Percentiles rank a stretch among this genome's conserved stretches.
phyloP scores from a whole-genome alignment of 2,888 invertebrate species.

The Alloscopus bannaensis region DNA sequence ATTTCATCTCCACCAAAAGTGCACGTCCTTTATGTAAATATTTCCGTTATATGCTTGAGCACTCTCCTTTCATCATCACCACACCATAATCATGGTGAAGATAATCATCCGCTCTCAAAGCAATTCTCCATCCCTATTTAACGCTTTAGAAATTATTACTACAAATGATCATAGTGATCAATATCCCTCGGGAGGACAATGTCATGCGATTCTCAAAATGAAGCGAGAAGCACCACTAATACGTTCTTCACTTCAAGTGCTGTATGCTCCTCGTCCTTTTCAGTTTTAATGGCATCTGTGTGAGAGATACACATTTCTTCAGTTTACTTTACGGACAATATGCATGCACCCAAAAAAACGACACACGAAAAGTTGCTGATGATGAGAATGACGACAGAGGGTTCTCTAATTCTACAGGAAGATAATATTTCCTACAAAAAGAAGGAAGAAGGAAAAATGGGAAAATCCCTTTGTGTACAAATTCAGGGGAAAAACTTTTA shows the following conservation, averaged over 20 bases:
- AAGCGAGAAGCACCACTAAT: constrained; percentile 28
- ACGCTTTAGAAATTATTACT: constrained; percentile 46
- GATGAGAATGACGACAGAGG: background rate
- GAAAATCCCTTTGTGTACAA: constrained; percentile 19
- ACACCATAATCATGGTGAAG: constrained; percentile 19
- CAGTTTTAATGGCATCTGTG: constrained; percentile 2
- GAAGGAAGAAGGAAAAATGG: constrained; percentile 24
- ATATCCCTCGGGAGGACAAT: background rate
- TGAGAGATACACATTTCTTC: constrained; percentile 4
- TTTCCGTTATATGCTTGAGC: constrained; percentile 17
- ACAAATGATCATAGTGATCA: constrained; percentile 31
- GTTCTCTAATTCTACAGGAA: constrained; percentile 21
- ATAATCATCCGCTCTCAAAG: constrained; percentile 11
- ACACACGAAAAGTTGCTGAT: constrained; percentile 22
- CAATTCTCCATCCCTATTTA: constrained; percentile 45
- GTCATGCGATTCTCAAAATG: constrained; percentile 7
- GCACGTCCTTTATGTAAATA: constrained; percentile 23
- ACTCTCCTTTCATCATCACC: constrained; percentile 30
- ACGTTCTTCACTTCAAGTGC: constrained; percentile 31
- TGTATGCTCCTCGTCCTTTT: background rate
- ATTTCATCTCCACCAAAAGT: background rate
- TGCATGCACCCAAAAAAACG: constrained; percentile 30
- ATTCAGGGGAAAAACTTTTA: constrained; percentile 11
- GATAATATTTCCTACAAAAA: constrained; percentile 24
- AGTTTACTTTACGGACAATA: constrained; percentile 24